A percentile compares a stretch with the other conserved stretches of the same genome.
phyloP scores from a whole-genome alignment of 2,113 vertebrate species.

The Hyaena hyaena region DNA sequence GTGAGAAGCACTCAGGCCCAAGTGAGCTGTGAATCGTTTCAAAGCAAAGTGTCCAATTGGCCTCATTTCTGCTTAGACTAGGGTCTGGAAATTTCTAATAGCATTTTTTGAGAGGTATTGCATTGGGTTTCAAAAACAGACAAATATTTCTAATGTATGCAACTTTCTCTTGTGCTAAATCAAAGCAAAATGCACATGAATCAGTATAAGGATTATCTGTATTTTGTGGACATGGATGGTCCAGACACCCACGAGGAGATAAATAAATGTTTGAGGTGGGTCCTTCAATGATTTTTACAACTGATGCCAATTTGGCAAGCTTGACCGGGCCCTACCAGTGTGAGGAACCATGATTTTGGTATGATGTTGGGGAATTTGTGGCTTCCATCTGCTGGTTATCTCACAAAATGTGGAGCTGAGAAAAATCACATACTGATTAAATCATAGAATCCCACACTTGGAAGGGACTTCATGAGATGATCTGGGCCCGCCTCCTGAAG shows the following conservation, averaged over 20 bases:
- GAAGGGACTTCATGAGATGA: constrained; percentile 82
- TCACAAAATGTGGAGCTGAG: constrained; percentile 83
- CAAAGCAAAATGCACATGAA: constrained; percentile 58
- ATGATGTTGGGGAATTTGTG: constrained; percentile 84
- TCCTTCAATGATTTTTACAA: constrained; percentile 79
- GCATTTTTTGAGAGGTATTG: constrained; percentile 39
- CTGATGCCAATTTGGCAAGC: constrained; percentile 81
- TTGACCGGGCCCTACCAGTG: constrained; percentile 74
- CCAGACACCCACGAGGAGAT: constrained; percentile 80
- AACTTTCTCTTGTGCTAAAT: constrained; percentile 59
- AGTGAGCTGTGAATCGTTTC: background rate
- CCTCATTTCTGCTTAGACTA: constrained; percentile 8
- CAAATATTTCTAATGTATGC: constrained; percentile 49
- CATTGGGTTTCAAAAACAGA: constrained; percentile 54
- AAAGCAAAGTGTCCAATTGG: background rate
- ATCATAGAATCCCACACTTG: constrained; percentile 84
- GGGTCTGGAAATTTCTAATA: constrained; percentile 19
- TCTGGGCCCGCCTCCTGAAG: constrained; percentile 83
- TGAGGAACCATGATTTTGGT: constrained; percentile 82
- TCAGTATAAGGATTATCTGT: constrained; percentile 66
- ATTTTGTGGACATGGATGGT: constrained; percentile 80
- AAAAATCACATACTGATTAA: constrained; percentile 85
- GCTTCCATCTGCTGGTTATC: constrained; percentile 84
- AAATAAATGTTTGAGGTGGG: constrained; percentile 84
- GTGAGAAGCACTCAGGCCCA: background rate